phyloP scores from a whole-genome alignment of 2,888 invertebrate species.

The Diarsia dahlii region DNA sequence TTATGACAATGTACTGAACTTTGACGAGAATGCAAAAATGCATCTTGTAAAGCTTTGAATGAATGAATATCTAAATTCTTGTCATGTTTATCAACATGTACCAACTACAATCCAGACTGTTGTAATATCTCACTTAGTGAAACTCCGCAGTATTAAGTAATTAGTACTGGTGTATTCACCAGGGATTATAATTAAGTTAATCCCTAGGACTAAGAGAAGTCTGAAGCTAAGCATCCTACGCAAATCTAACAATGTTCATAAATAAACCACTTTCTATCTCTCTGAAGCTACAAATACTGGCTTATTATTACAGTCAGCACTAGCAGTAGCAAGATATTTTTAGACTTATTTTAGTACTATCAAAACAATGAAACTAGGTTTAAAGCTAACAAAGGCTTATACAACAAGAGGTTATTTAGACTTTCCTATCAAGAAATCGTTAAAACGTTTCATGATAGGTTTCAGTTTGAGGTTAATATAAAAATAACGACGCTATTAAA shows the following conservation, averaged over 20 bases:
- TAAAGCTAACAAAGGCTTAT: neutral
- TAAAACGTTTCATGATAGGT: conserved; percentile 30
- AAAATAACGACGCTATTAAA: conserved; percentile 35
- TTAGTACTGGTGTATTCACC: conserved; percentile 20
- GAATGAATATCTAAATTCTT: neutral
- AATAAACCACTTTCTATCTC: conserved; percentile 11
- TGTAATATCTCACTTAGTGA: neutral
- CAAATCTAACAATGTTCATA: conserved; percentile 26
- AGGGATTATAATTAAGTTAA: conserved; percentile 25
- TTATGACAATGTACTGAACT: too few species aligned
- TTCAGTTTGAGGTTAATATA: conserved; percentile 27
- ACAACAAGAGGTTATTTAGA: neutral
- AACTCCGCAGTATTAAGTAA: conserved; percentile 14
- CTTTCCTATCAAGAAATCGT: conserved; percentile 3
- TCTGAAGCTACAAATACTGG: neutral
- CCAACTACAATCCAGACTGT: neutral
- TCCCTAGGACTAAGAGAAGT: conserved; percentile 6
- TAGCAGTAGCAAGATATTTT: conserved; percentile 1
- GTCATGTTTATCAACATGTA: neutral
- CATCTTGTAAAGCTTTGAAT: neutral
- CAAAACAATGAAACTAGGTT: neutral
- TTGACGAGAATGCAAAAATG: too few species aligned
- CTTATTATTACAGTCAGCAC: neutral
- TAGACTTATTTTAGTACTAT: neutral
- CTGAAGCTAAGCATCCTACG: conserved; percentile 19